Base-by-base conservation (phyloP, 2,113 vertebrate genomes). In the Otocyon megalotis region DNA sequence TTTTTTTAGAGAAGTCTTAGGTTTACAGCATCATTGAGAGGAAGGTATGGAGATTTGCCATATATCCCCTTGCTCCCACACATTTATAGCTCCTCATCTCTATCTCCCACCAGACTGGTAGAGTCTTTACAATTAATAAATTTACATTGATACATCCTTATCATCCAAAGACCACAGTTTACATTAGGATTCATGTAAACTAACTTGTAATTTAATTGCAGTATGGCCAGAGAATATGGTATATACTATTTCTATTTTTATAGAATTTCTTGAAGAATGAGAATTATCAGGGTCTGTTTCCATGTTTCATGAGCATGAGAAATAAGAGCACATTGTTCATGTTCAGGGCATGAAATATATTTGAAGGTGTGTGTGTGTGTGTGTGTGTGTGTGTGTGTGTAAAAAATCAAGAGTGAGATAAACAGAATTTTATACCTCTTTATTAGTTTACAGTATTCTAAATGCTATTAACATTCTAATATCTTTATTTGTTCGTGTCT, bases 1-100 rank as follows among this genome's bases (percentile, higher is more conserved):
- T 84, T 89, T 43, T 43, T 90, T 94, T 65, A 83, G 15, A 90
- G 48, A 28, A 48, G 20, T 84, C 76, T 83, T 76, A 90, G n/a
- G 79, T 5, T 63, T 37, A 76, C 3, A 43, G n/a, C 15, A 43
- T 28, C 54, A 65, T 0, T 76, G 67, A 83, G 28, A 43, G 62
- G 10, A 63, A 90, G 22, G n/a, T 50, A 22, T 7, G 84, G 37
- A 94, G 30, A 24, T 77, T 90, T 84, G 22, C 28, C 58, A 43
- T n/a, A 58, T 16, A 54, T n/a, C 6, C 15, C 3, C 16, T 14
- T 14, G 5, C 24, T 48, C 19, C 14, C 10, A 37, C n/a, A 65
- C 11, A 65, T 22, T 8, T 15, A 84, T 1, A 67, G 35, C 22
- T 20, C 37, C 0, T 37, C 22, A 43, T 72, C 48, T 84, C 65